A percentile compares a stretch with the other conserved stretches of the same genome.
These are phyloP conservation scores for Barypeithes pellucidus DNA, from an alignment of 2,888 invertebrate genomes.

Conservation along the genomic window DNA sequence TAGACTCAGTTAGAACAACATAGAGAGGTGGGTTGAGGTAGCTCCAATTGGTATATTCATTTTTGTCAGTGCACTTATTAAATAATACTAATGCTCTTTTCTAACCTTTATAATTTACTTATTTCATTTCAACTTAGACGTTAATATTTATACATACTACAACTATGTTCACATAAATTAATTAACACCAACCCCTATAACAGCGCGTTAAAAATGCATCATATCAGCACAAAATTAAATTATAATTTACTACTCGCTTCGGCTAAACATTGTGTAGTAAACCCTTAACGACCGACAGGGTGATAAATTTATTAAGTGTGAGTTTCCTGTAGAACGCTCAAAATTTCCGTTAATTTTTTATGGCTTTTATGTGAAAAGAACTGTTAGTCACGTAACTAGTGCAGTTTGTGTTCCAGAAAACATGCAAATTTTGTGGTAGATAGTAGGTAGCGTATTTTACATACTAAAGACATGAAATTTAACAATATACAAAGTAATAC, in stretches of 20 bases:
- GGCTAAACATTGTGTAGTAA: slow-evolving; percentile 10
- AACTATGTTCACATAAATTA: slow-evolving; percentile 13
- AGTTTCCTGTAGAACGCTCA: not conserved
- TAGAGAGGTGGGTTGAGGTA: too few relatives aligned
- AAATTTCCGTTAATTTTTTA: not conserved
- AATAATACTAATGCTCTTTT: too few relatives aligned
- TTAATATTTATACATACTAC: not conserved
- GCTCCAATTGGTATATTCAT: too few relatives aligned
- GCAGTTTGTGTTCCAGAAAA: not conserved
- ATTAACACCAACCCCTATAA: slow-evolving; percentile 20
- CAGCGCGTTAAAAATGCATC: slow-evolving; percentile 15
- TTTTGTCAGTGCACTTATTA: too few relatives aligned
- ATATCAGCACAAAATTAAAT: slow-evolving; percentile 15
- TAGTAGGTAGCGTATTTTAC: not conserved
- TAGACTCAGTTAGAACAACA: too few relatives aligned
- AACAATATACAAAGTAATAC: too few relatives aligned
- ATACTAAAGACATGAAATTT: not conserved
- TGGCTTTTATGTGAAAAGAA: too few relatives aligned
- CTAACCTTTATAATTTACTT: too few relatives aligned
- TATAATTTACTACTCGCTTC: slow-evolving; percentile 13
- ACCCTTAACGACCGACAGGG: not conserved
- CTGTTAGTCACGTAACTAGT: too few relatives aligned
- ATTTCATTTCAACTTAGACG: too few relatives aligned
- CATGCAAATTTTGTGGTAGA: not conserved
- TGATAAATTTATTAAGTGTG: slow-evolving; percentile 10